Base-by-base conservation (phyloP, 2,888 invertebrate genomes). In the Clivina fossor region DNA sequence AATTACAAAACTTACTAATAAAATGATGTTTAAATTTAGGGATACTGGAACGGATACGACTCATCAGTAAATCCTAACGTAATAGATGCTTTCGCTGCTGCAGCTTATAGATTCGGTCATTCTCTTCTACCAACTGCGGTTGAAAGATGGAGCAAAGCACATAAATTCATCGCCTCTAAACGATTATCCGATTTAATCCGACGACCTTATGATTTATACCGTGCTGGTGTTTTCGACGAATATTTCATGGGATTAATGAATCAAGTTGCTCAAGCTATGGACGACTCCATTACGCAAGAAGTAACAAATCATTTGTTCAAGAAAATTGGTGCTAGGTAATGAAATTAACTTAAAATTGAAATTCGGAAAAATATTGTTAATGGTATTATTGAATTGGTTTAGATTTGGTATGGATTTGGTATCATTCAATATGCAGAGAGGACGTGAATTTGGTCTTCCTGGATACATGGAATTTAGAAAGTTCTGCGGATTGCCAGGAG, bases 211-310 rank as follows among this genome's bases (percentile, higher is more conserved):
- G 93, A 93, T 73, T 76, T 94, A 61, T 94, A 93, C 74, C 81
- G 93, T 67, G 91, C 93, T 13, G 93, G 93, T 51, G 89, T 93
- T 2, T 76, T 93, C 22, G 93, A 94, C 69, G 92, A 93, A 74
- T 94, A 93, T 70, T 83, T 93, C 26, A 91, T 93, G 89, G 93
- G 93, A 28, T 76, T 93, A 60, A 88, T 92, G 86, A 93, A 93
- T 73, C 93, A 94, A 78, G 92, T 93, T 16, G 92, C 93, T 1
- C 93, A 93, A 73, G 92, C 93, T 68, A 93, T 93, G 90, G 94
- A 94, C 71, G 93, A 93, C 71, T 93, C 92, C 0, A 91, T 94
- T 62, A 93, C 93, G 0, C 85, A 84, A 66, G 83, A 93, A 80
- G 92, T 93, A 1, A 93, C 93, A 28, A 93, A 93, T 75, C 92